Evolutionary conservation across 1,140 invertebrate species (phyloP).

Genomic region (Drosophila nigrodunni): DNA sequence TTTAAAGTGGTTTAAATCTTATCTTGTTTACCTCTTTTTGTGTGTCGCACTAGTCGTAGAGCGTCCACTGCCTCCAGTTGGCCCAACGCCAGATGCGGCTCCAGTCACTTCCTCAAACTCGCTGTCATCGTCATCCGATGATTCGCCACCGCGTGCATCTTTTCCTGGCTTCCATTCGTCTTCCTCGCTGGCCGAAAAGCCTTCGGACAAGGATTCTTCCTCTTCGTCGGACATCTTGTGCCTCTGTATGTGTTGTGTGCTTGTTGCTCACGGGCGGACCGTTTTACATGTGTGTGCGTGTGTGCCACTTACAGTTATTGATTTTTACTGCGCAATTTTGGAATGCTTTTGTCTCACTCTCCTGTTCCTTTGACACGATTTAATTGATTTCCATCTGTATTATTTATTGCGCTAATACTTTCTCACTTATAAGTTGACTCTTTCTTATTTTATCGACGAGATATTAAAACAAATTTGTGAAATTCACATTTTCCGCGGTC

Average conservation of each 20-base stretch:
- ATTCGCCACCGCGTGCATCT: constrained; percentile 72
- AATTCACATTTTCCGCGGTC: constrained; percentile 70
- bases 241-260: constrained; percentile 1
- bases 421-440: not conserved
- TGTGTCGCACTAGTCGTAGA: constrained; percentile 43
- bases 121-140: constrained; percentile 80
- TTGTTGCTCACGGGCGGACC: constrained; percentile 37
- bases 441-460: not conserved
- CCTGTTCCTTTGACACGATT: not conserved
- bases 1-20: not conserved
- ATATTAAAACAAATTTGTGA: constrained; percentile 59
- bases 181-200: constrained; percentile 80
- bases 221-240: constrained; percentile 79
- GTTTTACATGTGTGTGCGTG: constrained; percentile 55
- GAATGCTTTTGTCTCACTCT: constrained; percentile 26
- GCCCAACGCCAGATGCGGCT: constrained; percentile 7
- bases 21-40: constrained; percentile 53
- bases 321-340: constrained; percentile 79
- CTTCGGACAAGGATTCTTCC: constrained; percentile 77
- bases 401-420: not conserved
- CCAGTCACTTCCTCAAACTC: constrained; percentile 68
- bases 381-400: constrained; percentile 5
- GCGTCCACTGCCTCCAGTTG: constrained; percentile 47
- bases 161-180: constrained; percentile 82
- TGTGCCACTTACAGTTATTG: constrained; percentile 76